Evolutionary conservation across 2,888 invertebrate genomes (phyloP).

Genomic region (Hypsopygia costalis): DNA sequence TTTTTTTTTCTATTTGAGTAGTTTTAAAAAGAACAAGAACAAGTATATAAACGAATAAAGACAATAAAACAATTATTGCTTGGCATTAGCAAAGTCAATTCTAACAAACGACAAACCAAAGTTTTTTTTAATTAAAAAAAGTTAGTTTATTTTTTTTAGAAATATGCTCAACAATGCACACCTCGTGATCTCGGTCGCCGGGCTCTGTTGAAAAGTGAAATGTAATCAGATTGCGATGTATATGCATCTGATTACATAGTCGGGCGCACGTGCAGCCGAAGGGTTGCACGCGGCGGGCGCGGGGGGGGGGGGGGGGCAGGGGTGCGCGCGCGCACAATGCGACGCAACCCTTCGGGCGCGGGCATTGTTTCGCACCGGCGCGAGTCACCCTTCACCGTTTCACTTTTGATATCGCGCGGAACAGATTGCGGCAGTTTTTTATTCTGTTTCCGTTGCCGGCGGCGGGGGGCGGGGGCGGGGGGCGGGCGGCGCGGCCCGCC

Average conservation of each 20-base stretch:
- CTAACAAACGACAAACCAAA: too few relatives aligned
- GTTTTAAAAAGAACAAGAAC: too few relatives aligned
- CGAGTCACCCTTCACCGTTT: slow-evolving; percentile 41
- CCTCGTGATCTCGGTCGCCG: too few relatives aligned
- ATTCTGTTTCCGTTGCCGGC: slow-evolving; percentile 35
- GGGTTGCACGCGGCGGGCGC: slow-evolving; percentile 22
- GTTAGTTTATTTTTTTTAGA: too few relatives aligned
- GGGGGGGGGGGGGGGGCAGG: slow-evolving; percentile 13
- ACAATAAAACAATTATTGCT: too few relatives aligned
- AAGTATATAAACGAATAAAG: too few relatives aligned
- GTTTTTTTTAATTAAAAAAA: too few relatives aligned
- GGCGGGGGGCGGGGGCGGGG: slow-evolving; percentile 24
- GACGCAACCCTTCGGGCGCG: slow-evolving; percentile 37
- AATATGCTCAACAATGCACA: too few relatives aligned
- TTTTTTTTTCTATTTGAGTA: too few relatives aligned
- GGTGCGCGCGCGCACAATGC: slow-evolving; percentile 44
- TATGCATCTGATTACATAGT: slow-evolving; percentile 22
- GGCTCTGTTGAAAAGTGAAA: too few relatives aligned
- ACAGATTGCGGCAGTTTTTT: slow-evolving; percentile 55
- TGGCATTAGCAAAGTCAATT: too few relatives aligned
- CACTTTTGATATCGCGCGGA: slow-evolving; percentile 46
- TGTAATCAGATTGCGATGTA: slow-evolving; percentile 28
- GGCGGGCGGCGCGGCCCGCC: slow-evolving; percentile 33
- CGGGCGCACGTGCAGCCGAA: slow-evolving; percentile 34
- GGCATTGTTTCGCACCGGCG: slow-evolving; percentile 25